These are phyloP conservation scores for Hiodon tergisus DNA, from an alignment of 2,113 vertebrate species.

Conservation along the genomic window DNA sequence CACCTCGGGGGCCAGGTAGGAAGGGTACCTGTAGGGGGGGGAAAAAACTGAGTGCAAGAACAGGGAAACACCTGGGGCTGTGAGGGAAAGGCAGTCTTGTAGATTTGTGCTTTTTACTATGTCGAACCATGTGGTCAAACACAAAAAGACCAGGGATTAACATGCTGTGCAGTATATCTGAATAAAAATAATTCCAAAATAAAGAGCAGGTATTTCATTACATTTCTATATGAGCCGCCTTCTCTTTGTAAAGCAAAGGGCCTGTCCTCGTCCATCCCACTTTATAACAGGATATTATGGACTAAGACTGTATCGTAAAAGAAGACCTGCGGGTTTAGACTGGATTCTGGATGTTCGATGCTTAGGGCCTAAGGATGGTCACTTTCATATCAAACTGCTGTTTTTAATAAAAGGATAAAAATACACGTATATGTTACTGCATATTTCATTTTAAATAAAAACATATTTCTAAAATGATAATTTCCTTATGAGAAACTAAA, in stretches of 20 bases:
- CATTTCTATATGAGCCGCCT: conserved; percentile 44
- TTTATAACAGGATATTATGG: conserved; percentile 43
- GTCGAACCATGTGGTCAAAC: neutral
- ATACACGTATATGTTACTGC: conserved; percentile 35
- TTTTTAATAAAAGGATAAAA: conserved; percentile 40
- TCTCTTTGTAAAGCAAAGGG: conserved; percentile 17
- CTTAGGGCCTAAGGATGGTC: conserved; percentile 37
- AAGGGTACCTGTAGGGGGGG: conserved; percentile 75
- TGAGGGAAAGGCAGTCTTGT: too few relatives aligned
- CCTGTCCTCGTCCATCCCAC: conserved; percentile 32
- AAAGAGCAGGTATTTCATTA: conserved; percentile 20
- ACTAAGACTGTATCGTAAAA: conserved; percentile 33
- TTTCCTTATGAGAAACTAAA: neutral
- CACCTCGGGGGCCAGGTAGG: conserved; percentile 92
- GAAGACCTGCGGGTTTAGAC: conserved; percentile 42
- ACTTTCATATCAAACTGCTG: conserved; percentile 43
- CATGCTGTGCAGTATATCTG: conserved; percentile 5
- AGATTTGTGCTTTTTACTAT: neutral
- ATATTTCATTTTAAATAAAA: conserved; percentile 19
- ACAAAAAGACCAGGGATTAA: neutral
- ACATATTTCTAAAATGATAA: neutral
- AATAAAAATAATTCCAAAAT: conserved; percentile 20
- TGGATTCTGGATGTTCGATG: conserved; percentile 38
- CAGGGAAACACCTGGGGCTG: too few relatives aligned
- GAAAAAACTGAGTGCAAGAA: neutral